Evolutionary conservation across 1,140 invertebrate species (phyloP), one percentile per base, ranked within the genome.

Genomic region (Meloidogyne chitwoodi): DNA sequence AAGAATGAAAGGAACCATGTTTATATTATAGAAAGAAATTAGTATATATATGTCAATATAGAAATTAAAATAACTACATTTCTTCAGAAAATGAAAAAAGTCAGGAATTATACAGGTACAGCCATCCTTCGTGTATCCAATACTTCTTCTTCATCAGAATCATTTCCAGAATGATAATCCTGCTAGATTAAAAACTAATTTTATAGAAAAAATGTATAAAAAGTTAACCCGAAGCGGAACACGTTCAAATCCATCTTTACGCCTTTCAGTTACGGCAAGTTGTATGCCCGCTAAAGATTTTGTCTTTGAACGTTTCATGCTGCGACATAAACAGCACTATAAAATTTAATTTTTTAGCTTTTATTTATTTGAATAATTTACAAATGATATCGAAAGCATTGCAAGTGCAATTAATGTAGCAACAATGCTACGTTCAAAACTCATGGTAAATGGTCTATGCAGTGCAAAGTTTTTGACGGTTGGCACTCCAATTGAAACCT

Each of bases 171-270:
- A 62, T 41, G 27, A 6, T 31, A 76, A 38, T 61, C 68, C 19
- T 70, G 14, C 29, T 56, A 69, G 4, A 69, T 68, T 22, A 68
- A 44, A 11, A 27, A 48, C 5, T 38, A 26, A 16, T 29, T 16
- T 29, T 11, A 38, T 26, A 48, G 12, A 14, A 44, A 68, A 34
- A 34, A 68, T 16, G 4, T 56, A 24, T 6, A 29, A 6, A 16
- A 64, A 27, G 56, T 68, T 16, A 14, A 83, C 83, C 26, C 74
- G 70, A 27, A 83, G 72, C 8, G 82, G 82, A 0, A 83, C 83
- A 34, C 83, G 56, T 66, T 83, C 82, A 62, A 83, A 85, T 67
- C 81, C 82, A 31, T 79, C 77, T 44, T 41, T 75, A 14, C 41
- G 22, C 14, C 26, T 26, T 24, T n/a, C 65, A 22, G 29, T 31